Percentiles rank a stretch among this genome's conserved stretches.
phyloP scores from a whole-genome alignment of 2,888 invertebrate genomes.

The Drosophila dives region DNA sequence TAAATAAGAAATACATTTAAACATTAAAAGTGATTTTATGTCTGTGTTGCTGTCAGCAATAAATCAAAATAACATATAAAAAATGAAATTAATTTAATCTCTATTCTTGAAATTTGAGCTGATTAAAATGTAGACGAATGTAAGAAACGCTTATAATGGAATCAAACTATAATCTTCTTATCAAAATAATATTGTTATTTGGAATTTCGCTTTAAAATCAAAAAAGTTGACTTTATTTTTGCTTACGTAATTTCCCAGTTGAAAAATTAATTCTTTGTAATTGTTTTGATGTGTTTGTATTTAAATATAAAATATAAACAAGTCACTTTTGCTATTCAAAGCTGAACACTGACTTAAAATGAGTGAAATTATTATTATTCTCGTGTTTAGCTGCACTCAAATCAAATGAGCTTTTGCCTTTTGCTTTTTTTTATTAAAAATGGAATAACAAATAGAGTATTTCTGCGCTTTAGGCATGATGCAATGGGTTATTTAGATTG shows the following conservation, averaged over 20 bases:
- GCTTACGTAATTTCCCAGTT: neutral
- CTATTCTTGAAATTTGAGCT: no score
- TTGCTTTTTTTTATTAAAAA: neutral
- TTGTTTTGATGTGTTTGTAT: neutral
- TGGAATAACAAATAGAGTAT: constrained; percentile 4
- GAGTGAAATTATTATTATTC: neutral
- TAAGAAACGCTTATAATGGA: neutral
- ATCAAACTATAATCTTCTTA: neutral
- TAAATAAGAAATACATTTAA: neutral
- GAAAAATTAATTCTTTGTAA: neutral
- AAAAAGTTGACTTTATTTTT: neutral
- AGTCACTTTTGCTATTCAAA: neutral
- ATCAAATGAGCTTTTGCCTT: constrained; percentile 29
- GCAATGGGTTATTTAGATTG: constrained; percentile 65
- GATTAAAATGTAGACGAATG: no score
- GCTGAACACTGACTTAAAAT: neutral
- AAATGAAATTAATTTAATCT: neutral
- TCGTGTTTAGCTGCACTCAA: constrained; percentile 9
- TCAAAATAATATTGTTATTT: neutral
- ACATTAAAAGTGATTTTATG: neutral
- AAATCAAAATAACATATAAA: neutral
- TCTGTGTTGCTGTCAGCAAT: neutral
- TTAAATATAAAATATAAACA: neutral
- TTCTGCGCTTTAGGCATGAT: constrained; percentile 50
- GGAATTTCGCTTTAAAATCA: neutral